Percentiles rank a stretch among this genome's conserved stretches.
phyloP scores from a whole-genome alignment of 2,797 vertebrate genomes.

The Spondyliosoma cantharus region DNA sequence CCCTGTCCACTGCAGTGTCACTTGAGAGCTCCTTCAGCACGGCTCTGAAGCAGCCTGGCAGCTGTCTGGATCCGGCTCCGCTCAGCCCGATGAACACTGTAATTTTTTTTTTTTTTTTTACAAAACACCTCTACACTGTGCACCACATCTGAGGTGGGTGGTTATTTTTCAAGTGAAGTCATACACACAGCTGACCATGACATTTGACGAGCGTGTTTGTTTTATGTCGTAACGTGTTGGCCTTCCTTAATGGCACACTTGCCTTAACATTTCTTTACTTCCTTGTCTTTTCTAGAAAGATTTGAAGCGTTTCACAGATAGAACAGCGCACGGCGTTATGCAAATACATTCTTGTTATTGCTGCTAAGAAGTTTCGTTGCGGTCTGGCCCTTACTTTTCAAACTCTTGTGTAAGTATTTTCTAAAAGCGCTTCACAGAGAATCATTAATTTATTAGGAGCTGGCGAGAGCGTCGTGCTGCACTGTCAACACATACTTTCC shows the following conservation, averaged over 20 bases:
- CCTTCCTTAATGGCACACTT: not conserved
- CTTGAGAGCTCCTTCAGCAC: conserved; percentile 33
- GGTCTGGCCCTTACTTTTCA: conserved; percentile 2
- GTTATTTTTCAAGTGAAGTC: not conserved
- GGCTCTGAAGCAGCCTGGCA: conserved; percentile 23
- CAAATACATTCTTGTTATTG: conserved; percentile 21
- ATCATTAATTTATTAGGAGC: conserved; percentile 48
- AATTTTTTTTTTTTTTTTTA: conserved; percentile 18
- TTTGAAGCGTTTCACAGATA: not conserved
- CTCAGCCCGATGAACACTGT: conserved; percentile 1
- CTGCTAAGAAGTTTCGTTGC: conserved; percentile 2
- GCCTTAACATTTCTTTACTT: not conserved
- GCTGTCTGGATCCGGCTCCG: conserved; percentile 22
- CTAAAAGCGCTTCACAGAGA: conserved; percentile 24
- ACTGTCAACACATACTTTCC: conserved; percentile 53
- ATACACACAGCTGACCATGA: no score
- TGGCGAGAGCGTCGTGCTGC: conserved; percentile 22
- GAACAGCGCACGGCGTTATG: not conserved
- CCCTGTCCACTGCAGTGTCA: conserved; percentile 25
- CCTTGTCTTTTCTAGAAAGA: not conserved
- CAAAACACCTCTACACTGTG: not conserved
- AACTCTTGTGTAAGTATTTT: conserved; percentile 20
- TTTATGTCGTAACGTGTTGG: not conserved
- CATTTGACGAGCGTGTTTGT: no score
- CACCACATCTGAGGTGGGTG: not conserved